Percentiles rank a stretch among this genome's conserved stretches.
Conservation (phyloP, 1,140 invertebrate species). For the Lucilia cuprina region DNA sequence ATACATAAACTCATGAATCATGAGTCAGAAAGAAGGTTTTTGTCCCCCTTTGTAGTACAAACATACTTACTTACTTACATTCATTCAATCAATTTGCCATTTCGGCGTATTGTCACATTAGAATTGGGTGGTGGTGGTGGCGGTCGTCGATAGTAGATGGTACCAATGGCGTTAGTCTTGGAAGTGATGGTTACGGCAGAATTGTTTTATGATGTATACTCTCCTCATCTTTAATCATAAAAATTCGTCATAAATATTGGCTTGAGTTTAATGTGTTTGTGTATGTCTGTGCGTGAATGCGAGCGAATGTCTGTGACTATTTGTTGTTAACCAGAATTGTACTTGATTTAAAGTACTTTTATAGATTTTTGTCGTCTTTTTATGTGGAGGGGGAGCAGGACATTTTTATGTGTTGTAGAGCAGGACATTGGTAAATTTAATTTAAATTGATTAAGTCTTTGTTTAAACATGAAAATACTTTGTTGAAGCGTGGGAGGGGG, state of each 20-base stretch:
- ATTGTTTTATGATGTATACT: neutral
- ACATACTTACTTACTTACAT: neutral
- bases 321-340: neutral
- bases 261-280: neutral
- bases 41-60: neutral
- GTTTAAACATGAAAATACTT: neutral
- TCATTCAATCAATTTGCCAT: slow-evolving; percentile 10
- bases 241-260: neutral
- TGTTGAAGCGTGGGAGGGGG: neutral
- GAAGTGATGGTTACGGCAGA: neutral
- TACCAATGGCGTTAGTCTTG: neutral
- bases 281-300: neutral
- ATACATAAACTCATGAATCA: neutral
- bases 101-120: neutral
- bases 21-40: neutral
- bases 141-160: neutral
- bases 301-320: neutral
- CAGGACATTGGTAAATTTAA: neutral
- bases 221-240: neutral
- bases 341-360: neutral
- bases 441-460: slow-evolving; percentile 4
- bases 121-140: neutral
- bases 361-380: neutral
- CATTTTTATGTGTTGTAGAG: too few relatives aligned
- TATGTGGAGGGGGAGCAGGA: neutral